Evolutionary conservation across 2,113 vertebrate genomes (phyloP), one percentile per base, ranked within the genome.

Genomic region (Pagrus major): DNA sequence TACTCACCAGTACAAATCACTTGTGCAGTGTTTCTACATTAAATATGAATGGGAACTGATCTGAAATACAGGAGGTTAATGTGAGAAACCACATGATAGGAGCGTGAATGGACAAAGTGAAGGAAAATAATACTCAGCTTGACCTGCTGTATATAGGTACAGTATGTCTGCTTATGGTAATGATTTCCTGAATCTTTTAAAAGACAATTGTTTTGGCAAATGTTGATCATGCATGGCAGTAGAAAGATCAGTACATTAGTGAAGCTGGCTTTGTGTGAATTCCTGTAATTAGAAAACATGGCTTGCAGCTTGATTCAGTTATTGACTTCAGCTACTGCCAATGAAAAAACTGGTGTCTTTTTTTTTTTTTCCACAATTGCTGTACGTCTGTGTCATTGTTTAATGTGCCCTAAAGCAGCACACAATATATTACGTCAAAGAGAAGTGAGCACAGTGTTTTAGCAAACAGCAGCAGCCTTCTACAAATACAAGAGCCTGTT

Each of bases 1-100:
- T 72, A 46, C 61, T 82, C 70, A 71, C 55, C 35, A 78, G 54
- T 64, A 64, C 64, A 83, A 83, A 78, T 86, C 76, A 66, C 72
- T 73, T 58, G 71, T 73, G 64, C 41, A 41, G 59, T 68, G n/a
- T 71, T 29, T 71, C 11, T 85, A n/a, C n/a, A 73, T 84, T 61
- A 72, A 76, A 81, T 66, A 84, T 71, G 51, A 74, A 86, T 84
- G 52, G 21, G 55, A 31, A 49, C 49, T 71, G 49, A 41, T 80
- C 67, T 83, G 67, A 84, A 81, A 70, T 76, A 72, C 42, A 2
- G 2, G 25, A 61, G 44, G 51, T 73, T 84, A 70, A 78, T 11
- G 6, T 72, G 47, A 54, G 27, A 60, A 37, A 29, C 54, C 14
- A 75, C 58, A 66, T 73, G 47, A 56, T 21, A 42, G 21, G 11